Evolutionary conservation across 1,140 invertebrate species (phyloP).

Genomic region (Vollenhovia emeryi): DNA sequence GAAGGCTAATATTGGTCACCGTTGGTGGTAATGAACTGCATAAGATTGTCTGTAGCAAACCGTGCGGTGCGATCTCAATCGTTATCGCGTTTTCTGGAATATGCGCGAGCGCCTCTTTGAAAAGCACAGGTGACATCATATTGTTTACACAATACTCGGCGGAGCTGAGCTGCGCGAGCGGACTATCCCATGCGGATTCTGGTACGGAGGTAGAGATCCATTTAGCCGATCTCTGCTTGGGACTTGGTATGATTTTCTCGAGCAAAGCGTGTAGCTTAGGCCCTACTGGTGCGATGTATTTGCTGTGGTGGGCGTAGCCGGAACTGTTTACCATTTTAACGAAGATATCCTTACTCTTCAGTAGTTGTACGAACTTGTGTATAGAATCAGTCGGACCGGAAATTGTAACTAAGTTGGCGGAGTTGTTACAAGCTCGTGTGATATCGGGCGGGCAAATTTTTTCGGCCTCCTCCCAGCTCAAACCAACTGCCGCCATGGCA

Average conservation of each 20-base stretch:
- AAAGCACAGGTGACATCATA: slow-evolving; percentile 93
- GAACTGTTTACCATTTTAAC: slow-evolving; percentile 95
- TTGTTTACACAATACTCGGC: slow-evolving; percentile 99
- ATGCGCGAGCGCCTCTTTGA: slow-evolving; percentile 93
- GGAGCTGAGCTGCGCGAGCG: slow-evolving; percentile 93
- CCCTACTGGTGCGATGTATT: slow-evolving; percentile 94
- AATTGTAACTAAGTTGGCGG: slow-evolving; percentile 95
- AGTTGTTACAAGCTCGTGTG: slow-evolving; percentile 97
- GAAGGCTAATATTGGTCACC: slow-evolving; percentile 90
- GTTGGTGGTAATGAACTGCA: slow-evolving; percentile 90
- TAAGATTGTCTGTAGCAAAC: slow-evolving; percentile 94
- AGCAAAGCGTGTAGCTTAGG: slow-evolving; percentile 92
- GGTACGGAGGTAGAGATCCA: slow-evolving; percentile 98
- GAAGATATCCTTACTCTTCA: slow-evolving; percentile 94
- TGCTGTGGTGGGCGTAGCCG: slow-evolving; percentile 97
- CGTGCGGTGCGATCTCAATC: slow-evolving; percentile 97
- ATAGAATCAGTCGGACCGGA: slow-evolving; percentile 93
- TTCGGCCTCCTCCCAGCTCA: slow-evolving; percentile 95
- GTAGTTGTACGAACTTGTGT: slow-evolving; percentile 89
- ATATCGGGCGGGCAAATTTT: slow-evolving; percentile 91
- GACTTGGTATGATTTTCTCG: slow-evolving; percentile 92
- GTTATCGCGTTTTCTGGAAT: slow-evolving; percentile 95
- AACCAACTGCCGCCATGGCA: slow-evolving; percentile 94
- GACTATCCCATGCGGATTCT: slow-evolving; percentile 91
- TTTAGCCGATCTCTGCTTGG: slow-evolving; percentile 91